phyloP scores from a whole-genome alignment of 1,140 invertebrate genomes.

The Caenorhabditis inopinata region DNA sequence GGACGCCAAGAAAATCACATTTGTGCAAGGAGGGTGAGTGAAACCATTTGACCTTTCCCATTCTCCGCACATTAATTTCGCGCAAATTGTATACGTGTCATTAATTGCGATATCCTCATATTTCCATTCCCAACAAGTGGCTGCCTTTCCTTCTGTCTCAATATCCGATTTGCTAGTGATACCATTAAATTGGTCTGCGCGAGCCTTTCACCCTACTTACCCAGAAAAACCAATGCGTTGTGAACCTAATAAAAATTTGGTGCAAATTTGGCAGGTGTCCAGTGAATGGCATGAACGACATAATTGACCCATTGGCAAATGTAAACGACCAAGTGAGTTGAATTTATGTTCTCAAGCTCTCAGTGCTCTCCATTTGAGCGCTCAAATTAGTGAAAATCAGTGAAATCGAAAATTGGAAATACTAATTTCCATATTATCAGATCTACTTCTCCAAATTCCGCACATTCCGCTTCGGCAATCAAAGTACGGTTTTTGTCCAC shows the following conservation, averaged over 20 bases:
- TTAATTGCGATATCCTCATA: conserved; percentile 28
- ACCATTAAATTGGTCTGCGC: background rate
- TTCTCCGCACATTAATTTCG: background rate
- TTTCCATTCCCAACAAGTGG: no score
- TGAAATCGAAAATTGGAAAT: background rate
- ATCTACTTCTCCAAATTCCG: conserved; percentile 55
- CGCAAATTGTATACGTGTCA: background rate
- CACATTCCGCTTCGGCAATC: conserved; percentile 53
- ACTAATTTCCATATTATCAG: conserved; percentile 17
- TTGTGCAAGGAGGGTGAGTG: conserved; percentile 51
- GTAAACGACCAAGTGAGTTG: conserved; percentile 48
- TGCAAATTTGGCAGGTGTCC: conserved; percentile 48
- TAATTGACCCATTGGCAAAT: conserved; percentile 51
- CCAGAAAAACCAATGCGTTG: background rate
- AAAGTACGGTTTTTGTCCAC: conserved; percentile 51
- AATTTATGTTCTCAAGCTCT: conserved; percentile 17
- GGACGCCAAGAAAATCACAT: conserved; percentile 47
- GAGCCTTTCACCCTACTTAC: background rate
- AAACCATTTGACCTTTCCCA: background rate
- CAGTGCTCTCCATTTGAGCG: background rate
- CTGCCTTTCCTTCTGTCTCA: background rate
- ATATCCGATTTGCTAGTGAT: background rate
- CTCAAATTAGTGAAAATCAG: background rate
- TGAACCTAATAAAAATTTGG: conserved; percentile 31
- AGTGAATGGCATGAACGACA: conserved; percentile 41